Percentiles rank a stretch among this genome's conserved stretches.
Evolutionary conservation across 2,113 vertebrate genomes (phyloP).

Genomic region (Sphyrna mokarran): DNA sequence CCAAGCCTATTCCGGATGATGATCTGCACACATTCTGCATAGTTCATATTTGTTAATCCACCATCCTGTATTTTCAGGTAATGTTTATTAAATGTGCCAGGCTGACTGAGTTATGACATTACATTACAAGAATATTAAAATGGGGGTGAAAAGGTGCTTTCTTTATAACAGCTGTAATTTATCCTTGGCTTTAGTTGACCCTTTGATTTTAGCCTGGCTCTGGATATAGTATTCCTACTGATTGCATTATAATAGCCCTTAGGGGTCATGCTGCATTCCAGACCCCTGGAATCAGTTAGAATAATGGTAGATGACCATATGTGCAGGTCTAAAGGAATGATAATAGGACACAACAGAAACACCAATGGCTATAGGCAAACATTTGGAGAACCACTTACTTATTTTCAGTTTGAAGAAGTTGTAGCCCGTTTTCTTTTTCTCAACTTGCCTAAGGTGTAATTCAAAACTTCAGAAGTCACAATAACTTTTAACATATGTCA

Average conservation of each 20-base stretch:
- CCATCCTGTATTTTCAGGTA: conserved; percentile 49
- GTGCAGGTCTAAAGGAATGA: conserved; percentile 62
- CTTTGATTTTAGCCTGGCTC: conserved; percentile 64
- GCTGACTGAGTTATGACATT: conserved; percentile 54
- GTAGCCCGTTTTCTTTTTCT: conserved; percentile 1
- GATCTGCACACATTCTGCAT: conserved; percentile 45
- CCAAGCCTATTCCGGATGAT: neutral
- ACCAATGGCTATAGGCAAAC: conserved; percentile 36
- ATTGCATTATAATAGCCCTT: conserved; percentile 71
- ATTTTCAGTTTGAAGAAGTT: conserved; percentile 29
- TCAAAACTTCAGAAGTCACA: conserved; percentile 35
- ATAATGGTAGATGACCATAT: conserved; percentile 66
- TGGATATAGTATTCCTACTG: conserved; percentile 63
- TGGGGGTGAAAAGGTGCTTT: conserved; percentile 59
- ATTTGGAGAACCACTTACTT: conserved; percentile 34
- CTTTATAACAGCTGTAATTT: conserved; percentile 65
- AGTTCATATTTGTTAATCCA: conserved; percentile 50
- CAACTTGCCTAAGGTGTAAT: conserved; percentile 34
- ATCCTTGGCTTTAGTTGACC: conserved; percentile 59
- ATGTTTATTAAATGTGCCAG: conserved; percentile 57
- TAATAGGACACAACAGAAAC: conserved; percentile 53
- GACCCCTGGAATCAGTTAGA: conserved; percentile 85
- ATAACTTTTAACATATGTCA: conserved; percentile 37
- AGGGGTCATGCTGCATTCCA: conserved; percentile 70
- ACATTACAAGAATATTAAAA: conserved; percentile 56